Conservation (phyloP, 2,797 vertebrate genomes). For the Sarcophilus harrisii region DNA sequence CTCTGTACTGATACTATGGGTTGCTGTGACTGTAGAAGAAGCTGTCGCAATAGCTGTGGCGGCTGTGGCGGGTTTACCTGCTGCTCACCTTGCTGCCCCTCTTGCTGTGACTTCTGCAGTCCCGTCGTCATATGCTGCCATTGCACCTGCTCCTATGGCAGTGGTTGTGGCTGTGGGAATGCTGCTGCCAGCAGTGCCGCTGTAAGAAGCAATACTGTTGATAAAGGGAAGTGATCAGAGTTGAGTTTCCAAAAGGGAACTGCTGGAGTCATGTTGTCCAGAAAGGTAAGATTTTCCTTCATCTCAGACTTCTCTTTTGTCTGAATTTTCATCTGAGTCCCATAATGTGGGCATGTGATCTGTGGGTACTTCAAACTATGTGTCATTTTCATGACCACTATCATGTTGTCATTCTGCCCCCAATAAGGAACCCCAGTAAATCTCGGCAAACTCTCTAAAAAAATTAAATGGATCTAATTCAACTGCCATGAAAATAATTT, state of each 20-base stretch:
- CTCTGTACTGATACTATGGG: conserved; percentile 28
- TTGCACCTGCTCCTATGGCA: neutral
- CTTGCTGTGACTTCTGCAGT: neutral
- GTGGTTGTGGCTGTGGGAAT: neutral
- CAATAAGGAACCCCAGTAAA: neutral
- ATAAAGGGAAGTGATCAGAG: rapidly evolving
- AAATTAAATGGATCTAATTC: neutral
- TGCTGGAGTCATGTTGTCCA: neutral
- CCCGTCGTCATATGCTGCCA: neutral
- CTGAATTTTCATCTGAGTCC: neutral
- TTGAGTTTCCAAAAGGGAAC: neutral
- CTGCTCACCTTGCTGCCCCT: neutral
- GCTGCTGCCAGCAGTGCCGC: conserved; percentile 12
- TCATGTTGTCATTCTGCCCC: neutral
- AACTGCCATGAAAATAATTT: neutral
- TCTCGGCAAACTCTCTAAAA: neutral
- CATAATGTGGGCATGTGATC: neutral
- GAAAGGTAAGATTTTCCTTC: neutral
- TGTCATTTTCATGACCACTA: neutral
- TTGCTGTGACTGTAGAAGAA: neutral
- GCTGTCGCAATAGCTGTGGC: neutral
- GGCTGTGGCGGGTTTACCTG: neutral
- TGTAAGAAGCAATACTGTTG: neutral
- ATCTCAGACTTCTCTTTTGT: neutral
- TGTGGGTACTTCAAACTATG: neutral